Evolutionary conservation across 1,140 invertebrate genomes (phyloP), one percentile per base, ranked within the genome.

Genomic region (Mesaphorura yosii): DNA sequence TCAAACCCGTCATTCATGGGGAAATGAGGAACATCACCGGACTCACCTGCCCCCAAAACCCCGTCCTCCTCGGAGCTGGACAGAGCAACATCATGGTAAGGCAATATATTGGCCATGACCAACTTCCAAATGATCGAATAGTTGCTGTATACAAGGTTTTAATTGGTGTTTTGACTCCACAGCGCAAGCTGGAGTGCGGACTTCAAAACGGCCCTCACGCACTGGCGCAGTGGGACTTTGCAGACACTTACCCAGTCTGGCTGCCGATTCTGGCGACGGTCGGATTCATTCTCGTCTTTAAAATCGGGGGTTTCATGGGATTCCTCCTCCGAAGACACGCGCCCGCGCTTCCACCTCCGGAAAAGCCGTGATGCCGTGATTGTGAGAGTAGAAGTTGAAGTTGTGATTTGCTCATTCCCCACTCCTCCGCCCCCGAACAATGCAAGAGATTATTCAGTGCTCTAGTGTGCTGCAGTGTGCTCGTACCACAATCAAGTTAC

Each of bases 1-100:
- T 87, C 22, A 78, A 82, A 0, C 72, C 79, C 17, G 63, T 90
- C 12, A 62, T 84, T 37, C 73, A 74, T 47, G 70, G 76, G 39
- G 82, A 88, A 57, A 76, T 85, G 19, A 20, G 39, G 17, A 42
- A 55, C 14, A 31, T 51, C 6, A 12, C 42, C 6, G 10, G 17
- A 0, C 54, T 64, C 40, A 27, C 51, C 12, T 66, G 65, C 45
- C 55, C 62, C 1, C 50, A 50, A 7, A 64, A 66, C 34, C 64
- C 64, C 0, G 51, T 64, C 5, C 47, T 62, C 1, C 31, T 51
- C 7, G 48, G 55, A 15, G 58, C 48, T 23, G n/a, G n/a, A n/a
- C n/a, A n/a, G n/a, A 54, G 40, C 25, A 53, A 56, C 29, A 57
- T 64, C n/a, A 46, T 58, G 14, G 52, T 54, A 40, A 63, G 51